Percentiles rank a stretch among this genome's conserved stretches.
phyloP scores from a whole-genome alignment of 2,888 invertebrate species.

The Cheilosia pagana region DNA sequence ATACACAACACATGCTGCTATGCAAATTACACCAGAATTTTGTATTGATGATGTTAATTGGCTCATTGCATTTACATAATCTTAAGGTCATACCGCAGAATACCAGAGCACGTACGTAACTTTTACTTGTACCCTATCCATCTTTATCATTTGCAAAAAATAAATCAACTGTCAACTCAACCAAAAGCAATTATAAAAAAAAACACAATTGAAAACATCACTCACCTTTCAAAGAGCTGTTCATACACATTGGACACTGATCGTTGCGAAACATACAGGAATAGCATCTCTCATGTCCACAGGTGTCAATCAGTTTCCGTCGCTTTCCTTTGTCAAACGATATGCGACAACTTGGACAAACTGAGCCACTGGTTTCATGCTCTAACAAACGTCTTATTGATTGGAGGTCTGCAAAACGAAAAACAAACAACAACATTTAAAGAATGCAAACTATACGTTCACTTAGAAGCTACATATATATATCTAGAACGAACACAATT shows the following conservation, averaged over 20 bases:
- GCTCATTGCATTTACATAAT: too few species aligned
- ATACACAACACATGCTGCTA: too few species aligned
- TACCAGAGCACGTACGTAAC: too few species aligned
- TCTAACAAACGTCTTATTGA: constrained; percentile 92
- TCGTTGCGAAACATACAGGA: constrained; percentile 97
- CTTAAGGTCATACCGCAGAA: too few species aligned
- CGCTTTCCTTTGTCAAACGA: constrained; percentile 98
- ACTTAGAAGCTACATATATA: neutral
- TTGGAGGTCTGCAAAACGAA: constrained; percentile 89
- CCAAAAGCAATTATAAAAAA: neutral
- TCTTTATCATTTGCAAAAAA: too few species aligned
- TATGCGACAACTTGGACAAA: constrained; percentile 94
- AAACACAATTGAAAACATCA: constrained; percentile 12
- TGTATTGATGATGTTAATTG: too few species aligned
- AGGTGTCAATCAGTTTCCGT: constrained; percentile 96
- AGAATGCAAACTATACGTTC: constrained; percentile 44
- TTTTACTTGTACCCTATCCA: too few species aligned
- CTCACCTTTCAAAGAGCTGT: constrained; percentile 82
- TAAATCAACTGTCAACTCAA: too few species aligned
- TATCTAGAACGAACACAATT: constrained; percentile 9
- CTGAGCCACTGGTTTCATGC: constrained; percentile 88
- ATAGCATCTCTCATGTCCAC: constrained; percentile 98
- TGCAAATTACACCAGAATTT: too few species aligned
- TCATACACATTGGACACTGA: constrained; percentile 93
- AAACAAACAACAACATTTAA: constrained; percentile 20